Evolutionary conservation across 2,888 invertebrate genomes (phyloP).

Genomic region (Syrphus vitripennis): DNA sequence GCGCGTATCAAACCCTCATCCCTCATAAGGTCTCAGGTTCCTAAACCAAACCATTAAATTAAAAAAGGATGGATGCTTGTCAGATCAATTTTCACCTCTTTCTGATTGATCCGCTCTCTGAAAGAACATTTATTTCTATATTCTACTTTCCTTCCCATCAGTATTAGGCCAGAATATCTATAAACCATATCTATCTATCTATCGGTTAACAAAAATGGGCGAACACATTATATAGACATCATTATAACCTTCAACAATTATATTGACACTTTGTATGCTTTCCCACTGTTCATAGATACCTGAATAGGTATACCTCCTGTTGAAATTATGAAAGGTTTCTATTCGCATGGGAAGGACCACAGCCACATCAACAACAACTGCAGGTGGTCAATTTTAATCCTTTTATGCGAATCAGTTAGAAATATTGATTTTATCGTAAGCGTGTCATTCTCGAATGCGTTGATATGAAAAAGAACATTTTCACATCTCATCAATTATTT

Average conservation of each 20-base stretch:
- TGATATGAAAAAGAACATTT: background rate
- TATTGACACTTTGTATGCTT: constrained; percentile 24
- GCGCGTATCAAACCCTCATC: background rate
- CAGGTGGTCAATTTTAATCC: constrained; percentile 62
- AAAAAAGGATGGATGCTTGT: constrained; percentile 29
- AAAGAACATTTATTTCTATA: constrained; percentile 47
- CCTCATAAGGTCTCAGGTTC: no score
- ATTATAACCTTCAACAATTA: constrained; percentile 59
- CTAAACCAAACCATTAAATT: background rate
- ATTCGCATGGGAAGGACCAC: constrained; percentile 10
- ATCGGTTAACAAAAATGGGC: background rate
- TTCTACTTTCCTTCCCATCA: background rate
- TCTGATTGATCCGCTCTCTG: constrained; percentile 56
- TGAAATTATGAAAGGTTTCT: background rate
- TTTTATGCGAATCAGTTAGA: constrained; percentile 42
- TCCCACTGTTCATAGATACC: background rate
- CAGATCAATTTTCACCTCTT: constrained; percentile 56
- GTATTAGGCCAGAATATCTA: background rate
- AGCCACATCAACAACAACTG: constrained; percentile 22
- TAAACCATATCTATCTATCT: background rate
- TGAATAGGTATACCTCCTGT: background rate
- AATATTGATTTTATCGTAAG: background rate
- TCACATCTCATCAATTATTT: background rate
- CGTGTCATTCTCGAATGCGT: background rate
- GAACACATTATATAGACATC: constrained; percentile 52